Evolutionary conservation across 2,113 vertebrate genomes (phyloP).

Genomic region (Heteronetta atricapilla): DNA sequence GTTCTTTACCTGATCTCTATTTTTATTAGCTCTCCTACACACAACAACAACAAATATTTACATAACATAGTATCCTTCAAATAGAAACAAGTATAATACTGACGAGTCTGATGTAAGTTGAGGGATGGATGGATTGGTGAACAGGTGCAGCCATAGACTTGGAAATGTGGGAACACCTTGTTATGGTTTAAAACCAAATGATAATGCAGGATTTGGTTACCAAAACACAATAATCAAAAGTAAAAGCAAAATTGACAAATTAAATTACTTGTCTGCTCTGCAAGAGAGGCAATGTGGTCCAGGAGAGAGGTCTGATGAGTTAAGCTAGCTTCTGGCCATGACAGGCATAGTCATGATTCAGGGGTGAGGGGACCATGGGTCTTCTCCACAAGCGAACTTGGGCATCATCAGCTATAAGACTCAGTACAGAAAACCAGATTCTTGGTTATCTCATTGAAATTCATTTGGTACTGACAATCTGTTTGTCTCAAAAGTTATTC

Average conservation of each 20-base stretch:
- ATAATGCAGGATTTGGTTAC: neutral
- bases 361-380: neutral
- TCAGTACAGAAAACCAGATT: neutral
- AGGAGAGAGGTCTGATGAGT: neutral
- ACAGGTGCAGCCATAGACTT: neutral
- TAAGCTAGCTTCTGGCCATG: neutral
- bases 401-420: neutral
- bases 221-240: neutral
- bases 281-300: neutral
- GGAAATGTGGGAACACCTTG: neutral
- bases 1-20: neutral
- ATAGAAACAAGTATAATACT: neutral
- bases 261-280: neutral
- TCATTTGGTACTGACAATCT: neutral
- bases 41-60: neutral
- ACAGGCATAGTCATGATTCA: neutral
- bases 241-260: neutral
- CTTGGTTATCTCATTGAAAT: neutral
- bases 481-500: neutral
- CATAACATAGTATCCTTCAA: accelerated
- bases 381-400: neutral
- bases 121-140: neutral
- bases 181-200: neutral
- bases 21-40: neutral
- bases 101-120: neutral